These are phyloP conservation scores for Cololabis saira DNA, from an alignment of 2,113 vertebrate species.

Conservation along the genomic window DNA sequence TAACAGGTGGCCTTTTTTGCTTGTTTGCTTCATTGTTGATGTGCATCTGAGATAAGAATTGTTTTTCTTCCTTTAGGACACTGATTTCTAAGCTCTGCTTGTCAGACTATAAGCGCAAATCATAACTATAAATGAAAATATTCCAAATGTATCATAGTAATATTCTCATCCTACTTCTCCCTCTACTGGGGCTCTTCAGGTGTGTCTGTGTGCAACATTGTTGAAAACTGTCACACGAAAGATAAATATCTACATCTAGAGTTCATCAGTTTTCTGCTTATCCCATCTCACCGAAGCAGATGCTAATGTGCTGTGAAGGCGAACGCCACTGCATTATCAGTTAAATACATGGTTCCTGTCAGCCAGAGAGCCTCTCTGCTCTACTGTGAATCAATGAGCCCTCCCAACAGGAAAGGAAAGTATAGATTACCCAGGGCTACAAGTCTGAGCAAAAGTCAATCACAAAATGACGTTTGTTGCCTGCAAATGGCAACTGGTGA, in stretches of 20 bases:
- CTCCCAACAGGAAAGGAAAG: conserved; percentile 59
- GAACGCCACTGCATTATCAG: conserved; percentile 70
- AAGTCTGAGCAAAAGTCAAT: conserved; percentile 52
- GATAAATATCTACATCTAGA: conserved; percentile 49
- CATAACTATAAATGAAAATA: too few relatives aligned
- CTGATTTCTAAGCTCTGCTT: too few relatives aligned
- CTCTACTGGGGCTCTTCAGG: not conserved
- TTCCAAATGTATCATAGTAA: too few relatives aligned
- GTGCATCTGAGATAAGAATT: too few relatives aligned
- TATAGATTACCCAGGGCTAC: conserved; percentile 60
- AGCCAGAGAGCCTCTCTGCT: conserved; percentile 44
- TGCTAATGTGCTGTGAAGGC: conserved; percentile 76
- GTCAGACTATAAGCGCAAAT: too few relatives aligned
- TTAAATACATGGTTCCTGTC: conserved; percentile 64
- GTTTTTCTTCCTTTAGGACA: too few relatives aligned
- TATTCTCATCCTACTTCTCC: too few relatives aligned
- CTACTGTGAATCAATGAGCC: conserved; percentile 67
- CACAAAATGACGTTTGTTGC: conserved; percentile 57
- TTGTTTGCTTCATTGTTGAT: too few relatives aligned
- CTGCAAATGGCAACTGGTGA: conserved; percentile 43
- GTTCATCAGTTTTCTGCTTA: conserved; percentile 50
- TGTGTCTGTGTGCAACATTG: conserved; percentile 1
- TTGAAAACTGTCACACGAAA: conserved; percentile 14
- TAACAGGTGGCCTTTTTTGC: too few relatives aligned
- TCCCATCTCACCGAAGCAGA: conserved; percentile 57